Percentiles rank a stretch among this genome's conserved stretches.
Evolutionary conservation across 2,797 vertebrate species (phyloP).

Genomic region (Xenops minutus): DNA sequence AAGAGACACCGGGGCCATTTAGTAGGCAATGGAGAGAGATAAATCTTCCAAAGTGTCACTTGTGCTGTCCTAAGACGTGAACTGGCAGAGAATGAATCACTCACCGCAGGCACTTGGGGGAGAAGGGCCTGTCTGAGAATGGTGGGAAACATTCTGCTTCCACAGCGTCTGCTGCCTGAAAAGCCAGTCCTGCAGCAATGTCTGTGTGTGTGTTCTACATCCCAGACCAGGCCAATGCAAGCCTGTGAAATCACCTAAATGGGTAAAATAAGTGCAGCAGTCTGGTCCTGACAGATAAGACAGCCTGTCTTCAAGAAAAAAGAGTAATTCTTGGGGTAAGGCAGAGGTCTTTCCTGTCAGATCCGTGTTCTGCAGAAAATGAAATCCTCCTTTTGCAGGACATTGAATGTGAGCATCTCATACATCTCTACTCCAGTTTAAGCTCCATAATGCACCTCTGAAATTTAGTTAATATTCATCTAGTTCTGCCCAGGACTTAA

Average conservation of each 20-base stretch:
- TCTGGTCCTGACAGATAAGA: neutral
- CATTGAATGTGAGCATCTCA: neutral
- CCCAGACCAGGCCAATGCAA: rapidly evolving
- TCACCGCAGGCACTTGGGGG: rapidly evolving
- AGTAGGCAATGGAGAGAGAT: neutral
- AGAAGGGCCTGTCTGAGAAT: neutral
- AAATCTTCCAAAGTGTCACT: neutral
- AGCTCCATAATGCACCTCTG: neutral
- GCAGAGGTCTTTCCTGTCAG: neutral
- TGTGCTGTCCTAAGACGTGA: neutral
- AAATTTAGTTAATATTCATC: neutral
- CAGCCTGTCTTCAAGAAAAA: neutral
- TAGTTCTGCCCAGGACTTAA: neutral
- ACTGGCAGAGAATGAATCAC: neutral
- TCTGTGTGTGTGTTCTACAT: neutral
- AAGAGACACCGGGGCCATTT: neutral
- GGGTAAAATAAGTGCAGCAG: neutral
- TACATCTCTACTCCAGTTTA: neutral
- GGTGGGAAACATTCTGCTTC: neutral
- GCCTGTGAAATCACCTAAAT: neutral
- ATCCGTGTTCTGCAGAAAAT: neutral
- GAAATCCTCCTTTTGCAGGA: neutral
- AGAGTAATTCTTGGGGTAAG: rapidly evolving
- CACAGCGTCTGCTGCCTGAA: rapidly evolving
- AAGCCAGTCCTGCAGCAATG: neutral